A percentile compares a stretch with the other conserved stretches of the same genome.
Evolutionary conservation across 23 tunicate genomes (phyloP).

Genomic region (Ciona savignyi): DNA sequence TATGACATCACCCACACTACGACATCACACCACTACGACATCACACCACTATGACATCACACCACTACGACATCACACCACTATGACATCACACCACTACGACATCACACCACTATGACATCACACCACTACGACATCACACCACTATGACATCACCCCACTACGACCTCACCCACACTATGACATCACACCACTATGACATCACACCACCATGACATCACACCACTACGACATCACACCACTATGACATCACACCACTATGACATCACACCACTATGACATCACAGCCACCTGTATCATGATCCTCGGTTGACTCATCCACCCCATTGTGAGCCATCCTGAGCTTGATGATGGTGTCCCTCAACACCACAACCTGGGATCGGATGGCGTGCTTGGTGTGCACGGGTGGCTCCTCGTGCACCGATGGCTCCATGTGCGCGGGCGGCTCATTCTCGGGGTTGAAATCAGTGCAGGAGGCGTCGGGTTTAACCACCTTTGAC

Average conservation of each 20-base stretch:
- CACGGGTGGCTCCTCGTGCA: too few species aligned
- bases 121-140: neutral
- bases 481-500: neutral
- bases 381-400: neutral
- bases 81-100: neutral
- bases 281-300: neutral
- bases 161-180: too few species aligned
- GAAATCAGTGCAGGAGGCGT: neutral
- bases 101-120: neutral
- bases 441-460: neutral
- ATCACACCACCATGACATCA: neutral
- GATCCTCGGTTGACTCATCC: neutral
- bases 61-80: neutral
- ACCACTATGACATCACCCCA: neutral
- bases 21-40: neutral
- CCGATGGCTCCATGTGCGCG: too few species aligned
- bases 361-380: neutral
- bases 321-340: neutral
- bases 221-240: neutral
- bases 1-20: neutral
- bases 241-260: neutral
- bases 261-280: neutral
- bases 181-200: neutral
- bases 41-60: neutral
- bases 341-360: neutral